phyloP scores from a whole-genome alignment of 2,888 invertebrate genomes.

The Cephonodes hylas region DNA sequence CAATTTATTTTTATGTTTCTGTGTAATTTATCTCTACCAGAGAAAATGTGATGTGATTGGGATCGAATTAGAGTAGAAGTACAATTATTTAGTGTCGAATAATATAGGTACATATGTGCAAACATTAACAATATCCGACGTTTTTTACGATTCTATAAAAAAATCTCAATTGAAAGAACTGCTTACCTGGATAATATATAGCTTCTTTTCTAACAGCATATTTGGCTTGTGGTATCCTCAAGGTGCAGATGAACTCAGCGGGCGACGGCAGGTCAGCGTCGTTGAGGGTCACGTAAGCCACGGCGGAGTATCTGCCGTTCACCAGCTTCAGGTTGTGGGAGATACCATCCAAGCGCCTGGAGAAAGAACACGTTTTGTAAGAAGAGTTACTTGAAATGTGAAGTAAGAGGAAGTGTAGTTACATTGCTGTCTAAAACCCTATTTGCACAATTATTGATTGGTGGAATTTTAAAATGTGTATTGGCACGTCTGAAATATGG shows the following conservation, averaged over 20 bases:
- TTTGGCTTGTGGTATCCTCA: constrained; percentile 83
- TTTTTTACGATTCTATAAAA: background rate
- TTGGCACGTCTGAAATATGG: too few relatives aligned
- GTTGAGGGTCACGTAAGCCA: constrained; percentile 75
- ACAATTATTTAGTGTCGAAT: too few relatives aligned
- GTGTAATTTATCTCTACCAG: too few relatives aligned
- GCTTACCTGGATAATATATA: constrained; percentile 81
- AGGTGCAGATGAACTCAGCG: constrained; percentile 82
- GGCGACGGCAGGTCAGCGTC: constrained; percentile 75
- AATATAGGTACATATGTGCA: too few relatives aligned
- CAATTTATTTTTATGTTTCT: too few relatives aligned
- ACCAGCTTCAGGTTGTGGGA: constrained; percentile 57
- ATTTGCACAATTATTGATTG: too few relatives aligned
- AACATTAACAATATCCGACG: too few relatives aligned
- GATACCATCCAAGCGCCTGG: constrained; percentile 64
- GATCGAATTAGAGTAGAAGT: too few relatives aligned
- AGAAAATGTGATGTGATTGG: too few relatives aligned
- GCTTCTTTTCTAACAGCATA: constrained; percentile 79
- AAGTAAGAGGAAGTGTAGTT: too few relatives aligned
- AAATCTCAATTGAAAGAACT: background rate
- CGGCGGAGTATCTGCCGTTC: constrained; percentile 78
- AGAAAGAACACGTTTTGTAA: constrained; percentile 8
- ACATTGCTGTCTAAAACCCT: too few relatives aligned
- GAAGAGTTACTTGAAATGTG: background rate
- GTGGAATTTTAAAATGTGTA: too few relatives aligned